A percentile compares a stretch with the other conserved stretches of the same genome.
These are phyloP conservation scores for Carpatolechia fugitivella DNA, from an alignment of 2,888 invertebrate species.

Conservation along the genomic window DNA sequence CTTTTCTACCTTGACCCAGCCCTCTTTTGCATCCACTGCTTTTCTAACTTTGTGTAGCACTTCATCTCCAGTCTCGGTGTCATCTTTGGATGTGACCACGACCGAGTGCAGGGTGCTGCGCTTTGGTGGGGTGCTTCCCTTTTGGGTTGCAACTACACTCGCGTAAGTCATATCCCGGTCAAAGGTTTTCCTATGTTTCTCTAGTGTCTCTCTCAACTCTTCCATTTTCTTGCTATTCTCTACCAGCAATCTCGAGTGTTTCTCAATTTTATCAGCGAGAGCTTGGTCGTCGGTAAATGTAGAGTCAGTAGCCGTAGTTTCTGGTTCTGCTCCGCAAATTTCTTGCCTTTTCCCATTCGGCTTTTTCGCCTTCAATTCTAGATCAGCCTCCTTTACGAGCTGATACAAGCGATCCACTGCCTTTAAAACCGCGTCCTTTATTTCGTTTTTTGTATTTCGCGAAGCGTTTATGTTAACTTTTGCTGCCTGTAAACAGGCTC, in stretches of 20 bases:
- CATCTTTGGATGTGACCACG: not conserved
- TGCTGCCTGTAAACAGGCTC: not conserved
- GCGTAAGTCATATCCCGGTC: not conserved
- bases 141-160: not conserved
- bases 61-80: slow-evolving; percentile 10
- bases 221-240: not conserved
- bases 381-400: not conserved
- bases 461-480: not conserved
- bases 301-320: not conserved
- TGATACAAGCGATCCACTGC: not conserved
- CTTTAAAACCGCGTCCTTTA: not conserved
- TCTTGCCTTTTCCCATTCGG: no score
- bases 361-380: not conserved
- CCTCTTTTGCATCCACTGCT: slow-evolving; percentile 14
- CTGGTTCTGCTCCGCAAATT: not conserved
- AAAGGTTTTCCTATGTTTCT: not conserved
- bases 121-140: no score
- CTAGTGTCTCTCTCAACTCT: not conserved
- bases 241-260: not conserved
- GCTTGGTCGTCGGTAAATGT: not conserved
- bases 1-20: slow-evolving; percentile 11
- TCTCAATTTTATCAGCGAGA: not conserved
- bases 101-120: not conserved
- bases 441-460: not conserved
- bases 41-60: slow-evolving; percentile 12